phyloP scores from a whole-genome alignment of 1,140 invertebrate genomes.

The Drosophila varians region DNA sequence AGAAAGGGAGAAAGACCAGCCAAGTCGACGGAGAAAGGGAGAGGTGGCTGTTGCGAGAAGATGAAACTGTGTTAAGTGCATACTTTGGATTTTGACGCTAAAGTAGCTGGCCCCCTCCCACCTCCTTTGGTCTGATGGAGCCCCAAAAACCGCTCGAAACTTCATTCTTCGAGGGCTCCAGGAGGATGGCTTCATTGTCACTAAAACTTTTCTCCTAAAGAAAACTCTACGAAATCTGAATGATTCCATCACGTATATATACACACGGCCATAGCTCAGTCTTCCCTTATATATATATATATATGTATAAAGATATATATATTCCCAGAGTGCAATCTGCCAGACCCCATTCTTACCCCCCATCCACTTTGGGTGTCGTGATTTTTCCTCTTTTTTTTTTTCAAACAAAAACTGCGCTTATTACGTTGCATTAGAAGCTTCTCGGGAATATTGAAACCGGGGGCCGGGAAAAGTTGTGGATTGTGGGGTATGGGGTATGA shows the following conservation, averaged over 20 bases:
- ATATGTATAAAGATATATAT: neutral
- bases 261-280: neutral
- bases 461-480: conserved; percentile 4
- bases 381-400: conserved; percentile 14
- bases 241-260: conserved; percentile 28
- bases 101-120: conserved; percentile 7
- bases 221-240: conserved; percentile 43
- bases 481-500: neutral
- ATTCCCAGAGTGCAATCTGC: conserved; percentile 32
- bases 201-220: conserved; percentile 12
- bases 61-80: conserved; percentile 73
- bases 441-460: neutral
- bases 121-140: too few relatives aligned
- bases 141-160: conserved; percentile 6
- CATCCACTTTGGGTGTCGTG: conserved; percentile 12
- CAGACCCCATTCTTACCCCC: conserved; percentile 6
- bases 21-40: neutral
- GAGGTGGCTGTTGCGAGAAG: neutral
- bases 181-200: conserved; percentile 70
- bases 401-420: conserved; percentile 70
- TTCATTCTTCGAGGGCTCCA: conserved; percentile 14
- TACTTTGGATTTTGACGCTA: conserved; percentile 28
- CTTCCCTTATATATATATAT: neutral
- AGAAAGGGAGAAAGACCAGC: conserved; percentile 8
- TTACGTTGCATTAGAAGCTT: conserved; percentile 71